Evolutionary conservation across 2,888 invertebrate species (phyloP), one percentile per base, ranked within the genome.

Genomic region (Brachyptera risi): DNA sequence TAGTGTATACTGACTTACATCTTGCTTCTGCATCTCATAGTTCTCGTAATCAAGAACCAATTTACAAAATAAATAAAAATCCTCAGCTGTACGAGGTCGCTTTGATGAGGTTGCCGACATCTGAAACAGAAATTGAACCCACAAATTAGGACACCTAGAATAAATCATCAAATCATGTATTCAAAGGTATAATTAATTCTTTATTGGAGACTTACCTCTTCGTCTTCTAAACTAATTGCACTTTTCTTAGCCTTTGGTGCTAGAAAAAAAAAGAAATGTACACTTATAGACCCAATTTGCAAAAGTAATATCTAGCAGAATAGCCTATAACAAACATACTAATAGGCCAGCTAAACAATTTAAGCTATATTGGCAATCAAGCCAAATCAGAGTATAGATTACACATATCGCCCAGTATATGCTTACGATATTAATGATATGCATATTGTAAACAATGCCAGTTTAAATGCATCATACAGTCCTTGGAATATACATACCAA

Each of bases 11-110:
- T n/a, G 24, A 68, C 71, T 70, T 68, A 79, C 79, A 70, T 79
- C 79, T 68, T 72, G 72, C 64, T 71, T 72, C 60, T 70, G 69
- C 37, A 70, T 68, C 68, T 79, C 78, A 67, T 80, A 81, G 67
- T 80, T 79, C 68, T 79, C 80, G 70, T 81, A 79, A 63, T 78
- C 76, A 63, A 81, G 71, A 57, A 81, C 78, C 67, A 76, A 78
- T 63, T 78, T 78, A 71, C 80, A 80, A 69, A 81, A 81, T 62
- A 76, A 70, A 64, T 78, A 76, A 69, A 81, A 80, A 68, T 80
- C 79, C 67, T 79, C 79, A 62, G 78, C 75, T 13, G 79, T 79
- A 64, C 79, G 69, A 40, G 76, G 77, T 68, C 75, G 68, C 66
- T 72, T 64, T 19, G 60, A 56, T 3, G 56, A 50, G 17, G 61